Base-by-base conservation (phyloP, 2,888 invertebrate genomes). In the Drosophila affinis region DNA sequence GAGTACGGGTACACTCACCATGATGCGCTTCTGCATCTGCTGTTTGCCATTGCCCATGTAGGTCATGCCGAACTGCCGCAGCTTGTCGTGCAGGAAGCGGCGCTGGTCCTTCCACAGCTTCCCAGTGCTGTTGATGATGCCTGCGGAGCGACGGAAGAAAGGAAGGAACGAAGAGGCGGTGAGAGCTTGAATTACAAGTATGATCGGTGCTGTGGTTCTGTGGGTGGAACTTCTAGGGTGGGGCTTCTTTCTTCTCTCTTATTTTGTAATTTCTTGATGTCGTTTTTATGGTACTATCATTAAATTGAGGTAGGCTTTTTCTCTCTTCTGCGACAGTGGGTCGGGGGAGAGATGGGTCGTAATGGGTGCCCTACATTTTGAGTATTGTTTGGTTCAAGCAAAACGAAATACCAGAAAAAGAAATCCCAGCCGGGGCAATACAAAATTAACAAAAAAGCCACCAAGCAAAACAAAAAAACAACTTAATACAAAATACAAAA, bases 71-170 rank as follows among this genome's bases (percentile, higher is more conserved):
- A 98, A 96, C 82, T 95, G 95, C 21, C 97, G 94, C 2, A 98
- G 93, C 81, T 96, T 96, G 81, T 96, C 96, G 90, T 97, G 97
- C 58, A 98, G 93, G 92, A 98, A 98, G 77, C 95, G 94, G 68
- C 98, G 94, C 91, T 98, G 97, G 87, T 96, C 97, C 92, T 97
- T 97, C 98, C 98, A 98, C 85, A 98, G 93, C 78, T 95, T 95
- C 72, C 98, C 98, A 79, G 96, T 96, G 84, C 96, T 96, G 92
- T 98, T 98, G 90, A 98, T 95, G 83, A 98, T 95, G 82, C 98
- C 98, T 98, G 93, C 56, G 34, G 24, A 10, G 14, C 90, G 47
- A 59, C 52, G 44, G 59, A 9, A 54, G 17, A 47, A 61, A 34
- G 10, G 54, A 9, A 29, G 29, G 7, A 9, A 29, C 7, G 9